phyloP scores from a whole-genome alignment of 2,888 invertebrate genomes.

The Pheosia gnoma region DNA sequence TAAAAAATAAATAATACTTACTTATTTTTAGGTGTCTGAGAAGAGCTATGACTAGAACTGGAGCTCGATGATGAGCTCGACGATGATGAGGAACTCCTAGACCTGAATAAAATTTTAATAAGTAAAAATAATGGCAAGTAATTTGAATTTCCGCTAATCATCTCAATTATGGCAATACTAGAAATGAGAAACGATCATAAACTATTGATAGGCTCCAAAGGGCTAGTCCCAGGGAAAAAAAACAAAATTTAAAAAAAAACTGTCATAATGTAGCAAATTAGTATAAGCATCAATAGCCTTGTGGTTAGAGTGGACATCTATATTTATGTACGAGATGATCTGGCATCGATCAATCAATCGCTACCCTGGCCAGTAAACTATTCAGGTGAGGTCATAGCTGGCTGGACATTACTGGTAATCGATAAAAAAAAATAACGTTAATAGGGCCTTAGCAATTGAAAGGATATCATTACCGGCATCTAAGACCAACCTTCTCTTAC shows the following conservation, averaged over 20 bases:
- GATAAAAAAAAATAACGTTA: background rate
- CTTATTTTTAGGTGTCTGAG: slow-evolving; percentile 71
- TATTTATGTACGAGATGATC: no score
- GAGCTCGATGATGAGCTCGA: slow-evolving; percentile 77
- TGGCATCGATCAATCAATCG: no score
- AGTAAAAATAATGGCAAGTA: background rate
- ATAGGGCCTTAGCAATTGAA: background rate
- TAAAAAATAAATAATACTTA: slow-evolving; percentile 38
- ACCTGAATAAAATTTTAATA: slow-evolving; percentile 48
- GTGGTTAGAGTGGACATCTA: no score
- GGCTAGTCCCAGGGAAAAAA: no score
- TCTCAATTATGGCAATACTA: background rate
- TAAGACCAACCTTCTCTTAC: slow-evolving; percentile 66
- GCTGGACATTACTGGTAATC: no score
- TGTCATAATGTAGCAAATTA: no score
- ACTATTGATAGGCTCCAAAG: no score
- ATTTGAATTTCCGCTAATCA: background rate
- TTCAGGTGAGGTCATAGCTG: no score
- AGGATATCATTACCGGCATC: slow-evolving; percentile 35
- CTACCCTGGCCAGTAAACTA: no score
- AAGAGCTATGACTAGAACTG: slow-evolving; percentile 77
- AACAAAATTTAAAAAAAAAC: no score
- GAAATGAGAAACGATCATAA: no score
- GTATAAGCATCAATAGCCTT: no score
- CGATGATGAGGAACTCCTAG: slow-evolving; percentile 75